Percentiles rank a stretch among this genome's conserved stretches.
phyloP scores from a whole-genome alignment of 92 coral and sea anemone genomes.

The Siderastrea siderea region DNA sequence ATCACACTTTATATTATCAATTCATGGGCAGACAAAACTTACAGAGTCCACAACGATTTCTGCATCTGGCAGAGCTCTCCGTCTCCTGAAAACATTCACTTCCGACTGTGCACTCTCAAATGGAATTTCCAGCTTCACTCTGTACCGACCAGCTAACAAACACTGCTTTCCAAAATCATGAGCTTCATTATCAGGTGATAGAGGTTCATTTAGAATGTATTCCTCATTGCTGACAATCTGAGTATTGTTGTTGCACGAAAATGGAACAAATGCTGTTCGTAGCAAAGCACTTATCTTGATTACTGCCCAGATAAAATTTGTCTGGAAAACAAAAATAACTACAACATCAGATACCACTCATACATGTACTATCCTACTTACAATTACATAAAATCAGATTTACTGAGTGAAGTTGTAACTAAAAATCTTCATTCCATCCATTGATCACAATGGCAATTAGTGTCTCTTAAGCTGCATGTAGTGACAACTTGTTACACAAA shows the following conservation, averaged over 20 bases:
- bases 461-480: too few relatives aligned
- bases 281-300: slow-evolving; percentile 67
- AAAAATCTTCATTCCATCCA: too few relatives aligned
- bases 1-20: not conserved
- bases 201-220: slow-evolving; percentile 42
- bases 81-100: not conserved
- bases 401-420: too few relatives aligned
- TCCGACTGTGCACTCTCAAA: slow-evolving; percentile 60
- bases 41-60: slow-evolving; percentile 88
- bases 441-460: too few relatives aligned
- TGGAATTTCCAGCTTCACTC: slow-evolving; percentile 69
- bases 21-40: slow-evolving; percentile 36
- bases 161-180: slow-evolving; percentile 79
- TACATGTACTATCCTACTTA: too few relatives aligned
- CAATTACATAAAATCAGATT: too few relatives aligned
- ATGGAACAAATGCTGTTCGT: slow-evolving; percentile 73
- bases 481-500: too few relatives aligned
- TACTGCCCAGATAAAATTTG: slow-evolving; percentile 76
- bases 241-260: slow-evolving; percentile 82
- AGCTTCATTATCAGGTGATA: slow-evolving; percentile 66
- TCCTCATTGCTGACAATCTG: slow-evolving; percentile 67
- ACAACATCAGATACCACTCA: not conserved
- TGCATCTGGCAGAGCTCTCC: slow-evolving; percentile 33
- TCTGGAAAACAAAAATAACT: slow-evolving; percentile 56
- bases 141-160: slow-evolving; percentile 74